Percentiles rank a stretch among this genome's conserved stretches.
Conservation (phyloP, 2,888 invertebrate species). For the Phalangium opilio region DNA sequence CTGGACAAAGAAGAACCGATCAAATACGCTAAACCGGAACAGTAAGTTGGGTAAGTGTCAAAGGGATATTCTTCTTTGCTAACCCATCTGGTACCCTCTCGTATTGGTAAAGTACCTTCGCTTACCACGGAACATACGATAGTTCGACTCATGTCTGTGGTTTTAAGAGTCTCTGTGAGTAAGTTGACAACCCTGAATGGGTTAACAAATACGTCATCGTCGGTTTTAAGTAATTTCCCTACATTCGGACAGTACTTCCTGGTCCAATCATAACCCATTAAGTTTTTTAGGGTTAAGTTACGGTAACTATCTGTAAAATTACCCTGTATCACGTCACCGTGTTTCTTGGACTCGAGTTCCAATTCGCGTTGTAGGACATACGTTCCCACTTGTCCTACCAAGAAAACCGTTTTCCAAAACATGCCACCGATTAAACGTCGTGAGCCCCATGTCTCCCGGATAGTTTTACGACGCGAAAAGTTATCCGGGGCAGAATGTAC, state of each 20-base stretch:
- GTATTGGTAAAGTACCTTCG: constrained; percentile 28
- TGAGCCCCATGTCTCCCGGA: constrained; percentile 56
- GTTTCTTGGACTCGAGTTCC: constrained; percentile 36
- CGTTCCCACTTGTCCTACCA: constrained; percentile 43
- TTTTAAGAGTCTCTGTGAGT: neutral
- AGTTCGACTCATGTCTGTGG: neutral
- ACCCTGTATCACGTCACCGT: constrained; percentile 58
- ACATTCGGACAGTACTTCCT: constrained; percentile 51
- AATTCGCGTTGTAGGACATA: constrained; percentile 30
- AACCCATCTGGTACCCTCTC: constrained; percentile 58
- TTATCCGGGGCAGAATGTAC: constrained; percentile 54
- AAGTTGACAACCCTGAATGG: constrained; percentile 7
- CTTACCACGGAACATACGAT: constrained; percentile 31
- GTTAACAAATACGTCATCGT: constrained; percentile 62
- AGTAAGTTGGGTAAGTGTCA: constrained; percentile 51
- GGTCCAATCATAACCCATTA: constrained; percentile 64
- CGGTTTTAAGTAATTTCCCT: constrained; percentile 54
- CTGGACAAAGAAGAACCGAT: constrained; percentile 48
- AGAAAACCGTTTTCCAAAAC: constrained; percentile 46
- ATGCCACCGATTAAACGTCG: constrained; percentile 8
- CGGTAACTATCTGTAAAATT: constrained; percentile 58
- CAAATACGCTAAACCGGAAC: constrained; percentile 72
- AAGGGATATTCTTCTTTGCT: constrained; percentile 45
- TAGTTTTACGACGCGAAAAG: constrained; percentile 44
- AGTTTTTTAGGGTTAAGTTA: constrained; percentile 70